phyloP scores from a whole-genome alignment of 2,888 invertebrate genomes.

The Xanthorhoe spadicearia region DNA sequence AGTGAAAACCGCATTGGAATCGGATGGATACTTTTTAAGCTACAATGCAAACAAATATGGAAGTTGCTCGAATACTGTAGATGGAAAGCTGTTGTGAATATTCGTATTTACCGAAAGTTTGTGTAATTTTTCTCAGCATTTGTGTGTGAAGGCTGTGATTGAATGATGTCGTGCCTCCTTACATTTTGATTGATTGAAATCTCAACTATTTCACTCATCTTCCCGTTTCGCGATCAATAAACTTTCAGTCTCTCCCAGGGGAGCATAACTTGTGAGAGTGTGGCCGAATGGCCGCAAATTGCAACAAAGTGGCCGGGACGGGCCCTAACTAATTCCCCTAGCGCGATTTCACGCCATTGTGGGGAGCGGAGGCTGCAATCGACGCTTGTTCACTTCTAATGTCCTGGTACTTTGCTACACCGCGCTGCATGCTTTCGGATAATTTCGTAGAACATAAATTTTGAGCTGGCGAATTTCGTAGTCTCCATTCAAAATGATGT shows the following conservation, averaged over 20 bases:
- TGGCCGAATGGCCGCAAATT: slow-evolving; percentile 66
- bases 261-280: slow-evolving; percentile 40
- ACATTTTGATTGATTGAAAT: slow-evolving; percentile 16
- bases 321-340: slow-evolving; percentile 61
- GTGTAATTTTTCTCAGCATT: neutral
- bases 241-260: slow-evolving; percentile 36
- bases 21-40: neutral
- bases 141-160: slow-evolving; percentile 3
- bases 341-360: slow-evolving; percentile 66
- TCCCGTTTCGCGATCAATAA: slow-evolving; percentile 26
- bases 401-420: slow-evolving; percentile 49
- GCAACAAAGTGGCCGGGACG: slow-evolving; percentile 66
- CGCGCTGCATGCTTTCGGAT: slow-evolving; percentile 28
- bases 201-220: slow-evolving; percentile 18
- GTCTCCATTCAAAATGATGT: slow-evolving; percentile 2
- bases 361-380: slow-evolving; percentile 49
- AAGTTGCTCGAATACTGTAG: neutral
- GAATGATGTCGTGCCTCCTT: slow-evolving; percentile 9
- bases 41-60: neutral
- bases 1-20: slow-evolving; percentile 6
- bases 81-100: neutral
- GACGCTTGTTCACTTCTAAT: slow-evolving; percentile 46
- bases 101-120: neutral
- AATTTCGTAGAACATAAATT: slow-evolving; percentile 36
- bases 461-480: slow-evolving; percentile 7